Conservation (phyloP, 2,797 vertebrate species). For the Myoxocephalus aenaeus region DNA sequence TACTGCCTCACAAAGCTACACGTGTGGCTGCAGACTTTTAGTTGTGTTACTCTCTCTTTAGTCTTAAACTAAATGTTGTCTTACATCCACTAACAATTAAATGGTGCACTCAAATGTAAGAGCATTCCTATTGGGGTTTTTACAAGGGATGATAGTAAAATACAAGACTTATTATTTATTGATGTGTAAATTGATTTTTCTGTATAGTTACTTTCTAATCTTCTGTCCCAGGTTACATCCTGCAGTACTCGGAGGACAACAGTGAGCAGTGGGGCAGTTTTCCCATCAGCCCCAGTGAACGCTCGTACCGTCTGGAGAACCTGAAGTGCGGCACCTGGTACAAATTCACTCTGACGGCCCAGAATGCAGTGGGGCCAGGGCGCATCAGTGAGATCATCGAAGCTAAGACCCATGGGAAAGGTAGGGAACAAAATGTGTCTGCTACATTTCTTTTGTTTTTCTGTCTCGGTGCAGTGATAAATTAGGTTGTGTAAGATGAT, state of each 20-base stretch:
- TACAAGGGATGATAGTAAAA: neutral
- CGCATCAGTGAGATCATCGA: constrained; percentile 99
- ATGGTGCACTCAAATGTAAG: neutral
- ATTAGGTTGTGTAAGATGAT: constrained; percentile 2
- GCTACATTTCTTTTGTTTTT: neutral
- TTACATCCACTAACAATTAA: neutral
- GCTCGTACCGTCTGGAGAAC: constrained; percentile 95
- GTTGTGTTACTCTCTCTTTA: neutral
- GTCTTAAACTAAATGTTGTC: neutral
- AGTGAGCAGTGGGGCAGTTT: constrained; percentile 99
- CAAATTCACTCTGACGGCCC: constrained; percentile 97
- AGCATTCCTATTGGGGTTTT: neutral
- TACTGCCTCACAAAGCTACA: too few relatives aligned
- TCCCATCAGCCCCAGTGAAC: constrained; percentile 97
- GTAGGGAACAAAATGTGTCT: constrained; percentile 69
- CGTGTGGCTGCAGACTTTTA: neutral
- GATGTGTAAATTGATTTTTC: neutral
- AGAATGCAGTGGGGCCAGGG: constrained; percentile 97
- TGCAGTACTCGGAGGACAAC: constrained; percentile 98
- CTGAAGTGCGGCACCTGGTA: constrained; percentile 99
- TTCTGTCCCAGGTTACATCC: constrained; percentile 90
- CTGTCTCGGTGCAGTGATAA: neutral
- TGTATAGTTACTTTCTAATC: neutral
- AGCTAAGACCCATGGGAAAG: constrained; percentile 98
- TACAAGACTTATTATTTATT: neutral